phyloP scores from a whole-genome alignment of 2,888 invertebrate species.

The Rhodophaea formosa region DNA sequence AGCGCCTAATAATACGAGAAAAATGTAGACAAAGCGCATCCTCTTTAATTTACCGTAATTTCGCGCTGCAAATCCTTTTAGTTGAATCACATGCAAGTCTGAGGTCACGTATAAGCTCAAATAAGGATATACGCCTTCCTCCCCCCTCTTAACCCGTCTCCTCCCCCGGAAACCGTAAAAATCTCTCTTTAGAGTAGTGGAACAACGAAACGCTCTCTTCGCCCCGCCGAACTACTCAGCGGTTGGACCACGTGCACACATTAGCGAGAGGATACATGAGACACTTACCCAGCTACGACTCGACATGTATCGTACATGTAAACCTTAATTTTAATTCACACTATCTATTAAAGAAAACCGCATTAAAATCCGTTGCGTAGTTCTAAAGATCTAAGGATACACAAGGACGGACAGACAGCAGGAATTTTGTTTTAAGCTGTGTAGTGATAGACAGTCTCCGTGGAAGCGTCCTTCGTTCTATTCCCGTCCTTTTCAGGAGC shows the following conservation, averaged over 20 bases:
- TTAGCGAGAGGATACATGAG: neutral
- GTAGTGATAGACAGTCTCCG: no score
- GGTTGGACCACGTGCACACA: slow-evolving; percentile 43
- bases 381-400: no score
- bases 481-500: no score
- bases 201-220: slow-evolving; percentile 72
- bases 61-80: slow-evolving; percentile 46
- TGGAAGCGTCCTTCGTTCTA: no score
- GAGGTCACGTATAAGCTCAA: slow-evolving; percentile 65
- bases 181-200: slow-evolving; percentile 64
- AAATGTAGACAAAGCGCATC: neutral
- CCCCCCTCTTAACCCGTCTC: slow-evolving; percentile 26
- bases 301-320: no score
- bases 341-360: no score
- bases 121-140: slow-evolving; percentile 58
- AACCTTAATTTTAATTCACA: no score
- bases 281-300: neutral
- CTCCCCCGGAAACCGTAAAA: slow-evolving; percentile 61
- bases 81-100: slow-evolving; percentile 54
- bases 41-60: slow-evolving; percentile 36
- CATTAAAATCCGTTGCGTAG: no score
- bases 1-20: neutral
- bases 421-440: no score
- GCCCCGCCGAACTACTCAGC: slow-evolving; percentile 47
- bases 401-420: no score